Evolutionary conservation across 2,113 vertebrate genomes (phyloP), one percentile per base, ranked within the genome.

Genomic region (Lonchura striata): DNA sequence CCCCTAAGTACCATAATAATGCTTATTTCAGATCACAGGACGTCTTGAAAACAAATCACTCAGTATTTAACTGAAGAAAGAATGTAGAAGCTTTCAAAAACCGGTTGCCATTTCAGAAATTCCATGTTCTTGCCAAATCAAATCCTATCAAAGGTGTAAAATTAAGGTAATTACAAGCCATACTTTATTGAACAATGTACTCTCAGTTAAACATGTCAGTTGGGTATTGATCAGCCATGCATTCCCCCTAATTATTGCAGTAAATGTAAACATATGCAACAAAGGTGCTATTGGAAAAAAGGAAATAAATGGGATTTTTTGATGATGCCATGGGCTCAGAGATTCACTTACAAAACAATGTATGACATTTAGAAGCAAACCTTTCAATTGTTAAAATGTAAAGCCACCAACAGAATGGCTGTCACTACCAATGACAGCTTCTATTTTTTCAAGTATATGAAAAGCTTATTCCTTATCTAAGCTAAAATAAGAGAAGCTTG

Each of bases 251-350:
- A 76, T 72, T 68, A 91, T 11, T 82, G 28, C 9, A 82, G 31
- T 61, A 60, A 63, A 52, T 41, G 80, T 41, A 92, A 96, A 60
- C n/a, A 21, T 39, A 50, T 21, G 12, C 24, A 61, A 77, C 15
- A 53, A 61, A 79, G 71, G 54, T 46, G 21, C 6, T 57, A 18
- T 13, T 57, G 25, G 22, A 65, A 46, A 71, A 82, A 82, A 61
- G 35, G n/a, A 93, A 90, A 82, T 27, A 72, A 68, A 49, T 22
- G 2, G 15, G 77, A 12, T 76, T 65, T 52, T 30, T 71, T 37
- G 57, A 19, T 1, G 0, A 61, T 82, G 37, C 31, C 0, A 0
- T 49, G n/a, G 44, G 16, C 18, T 93, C 23, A 46, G 9, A 44
- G 82, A 76, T 24, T 84, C 70, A 85, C 35, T 61, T 66, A 52